phyloP scores from a whole-genome alignment of 2,113 vertebrate genomes.

The Rhabdornis inornatus region DNA sequence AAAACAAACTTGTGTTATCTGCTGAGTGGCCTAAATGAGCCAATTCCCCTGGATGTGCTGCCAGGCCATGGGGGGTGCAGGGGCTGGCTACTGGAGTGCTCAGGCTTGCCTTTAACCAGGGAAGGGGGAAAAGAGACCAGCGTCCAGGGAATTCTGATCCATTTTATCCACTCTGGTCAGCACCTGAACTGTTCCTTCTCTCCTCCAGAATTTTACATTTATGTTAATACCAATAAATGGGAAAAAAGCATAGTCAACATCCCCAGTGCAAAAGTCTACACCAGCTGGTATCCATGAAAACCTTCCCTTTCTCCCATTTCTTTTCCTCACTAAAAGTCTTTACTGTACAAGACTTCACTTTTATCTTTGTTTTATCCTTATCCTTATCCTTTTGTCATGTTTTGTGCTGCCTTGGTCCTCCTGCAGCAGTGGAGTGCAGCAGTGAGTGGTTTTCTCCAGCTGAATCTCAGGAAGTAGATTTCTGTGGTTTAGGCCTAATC shows the following conservation, averaged over 20 bases:
- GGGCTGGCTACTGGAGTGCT: not conserved
- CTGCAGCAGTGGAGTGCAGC: not conserved
- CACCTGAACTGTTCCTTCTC: not conserved
- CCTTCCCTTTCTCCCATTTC: not conserved
- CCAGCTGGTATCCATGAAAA: not conserved
- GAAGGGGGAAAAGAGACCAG: not conserved
- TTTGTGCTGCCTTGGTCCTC: not conserved
- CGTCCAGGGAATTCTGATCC: not conserved
- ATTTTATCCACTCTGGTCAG: not conserved
- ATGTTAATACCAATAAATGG: not conserved
- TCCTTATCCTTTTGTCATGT: not conserved
- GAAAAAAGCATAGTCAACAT: rapidly evolving
- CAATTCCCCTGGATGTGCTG: not conserved
- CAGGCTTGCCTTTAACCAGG: not conserved
- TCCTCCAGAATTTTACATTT: not conserved
- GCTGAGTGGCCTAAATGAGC: slow-evolving; percentile 32
- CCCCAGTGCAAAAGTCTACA: not conserved
- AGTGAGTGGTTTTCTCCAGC: not conserved
- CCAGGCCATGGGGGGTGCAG: not conserved
- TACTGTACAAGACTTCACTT: not conserved
- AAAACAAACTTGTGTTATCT: slow-evolving; percentile 54
- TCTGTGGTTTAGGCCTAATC: not conserved
- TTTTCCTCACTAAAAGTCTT: not conserved
- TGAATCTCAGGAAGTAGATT: not conserved
- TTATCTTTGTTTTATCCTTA: not conserved